Conservation (phyloP, 2,888 invertebrate species). For the Empis stercorea region DNA sequence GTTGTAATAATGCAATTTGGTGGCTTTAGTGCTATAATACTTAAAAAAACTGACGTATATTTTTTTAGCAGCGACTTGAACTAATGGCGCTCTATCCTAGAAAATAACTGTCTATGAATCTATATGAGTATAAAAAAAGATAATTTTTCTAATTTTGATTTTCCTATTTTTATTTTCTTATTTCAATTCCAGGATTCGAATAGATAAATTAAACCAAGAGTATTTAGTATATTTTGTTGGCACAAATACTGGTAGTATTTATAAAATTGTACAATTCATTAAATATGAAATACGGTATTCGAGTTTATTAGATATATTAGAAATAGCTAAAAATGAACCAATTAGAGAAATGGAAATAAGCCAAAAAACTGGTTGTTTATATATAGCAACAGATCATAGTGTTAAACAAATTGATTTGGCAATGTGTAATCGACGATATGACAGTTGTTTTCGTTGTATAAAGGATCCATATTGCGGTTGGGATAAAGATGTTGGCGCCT, state of each 20-base stretch:
- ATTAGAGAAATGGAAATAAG: conserved; percentile 82
- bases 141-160: no score
- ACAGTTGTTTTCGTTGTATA: conserved; percentile 84
- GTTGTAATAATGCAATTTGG: no score
- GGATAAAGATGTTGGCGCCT: conserved; percentile 79
- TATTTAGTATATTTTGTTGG: conserved; percentile 87
- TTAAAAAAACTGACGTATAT: no score
- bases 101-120: no score
- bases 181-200: conserved; percentile 37
- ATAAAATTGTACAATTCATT: conserved; percentile 87
- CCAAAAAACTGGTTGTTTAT: conserved; percentile 72
- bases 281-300: conserved; percentile 71
- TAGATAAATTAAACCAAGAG: conserved; percentile 42
- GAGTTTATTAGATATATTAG: conserved; percentile 78
- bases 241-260: conserved; percentile 73
- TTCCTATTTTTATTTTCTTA: not conserved
- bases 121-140: no score
- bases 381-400: conserved; percentile 77
- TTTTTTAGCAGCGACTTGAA: no score
- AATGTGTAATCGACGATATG: conserved; percentile 80
- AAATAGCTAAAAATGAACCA: conserved; percentile 79
- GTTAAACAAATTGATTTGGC: conserved; percentile 82
- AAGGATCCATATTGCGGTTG: conserved; percentile 95
- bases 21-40: no score
- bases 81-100: no score